Percentiles rank a stretch among this genome's conserved stretches.
Conservation (phyloP, 1,140 invertebrate species). For the Macrocentrus cingulum region DNA sequence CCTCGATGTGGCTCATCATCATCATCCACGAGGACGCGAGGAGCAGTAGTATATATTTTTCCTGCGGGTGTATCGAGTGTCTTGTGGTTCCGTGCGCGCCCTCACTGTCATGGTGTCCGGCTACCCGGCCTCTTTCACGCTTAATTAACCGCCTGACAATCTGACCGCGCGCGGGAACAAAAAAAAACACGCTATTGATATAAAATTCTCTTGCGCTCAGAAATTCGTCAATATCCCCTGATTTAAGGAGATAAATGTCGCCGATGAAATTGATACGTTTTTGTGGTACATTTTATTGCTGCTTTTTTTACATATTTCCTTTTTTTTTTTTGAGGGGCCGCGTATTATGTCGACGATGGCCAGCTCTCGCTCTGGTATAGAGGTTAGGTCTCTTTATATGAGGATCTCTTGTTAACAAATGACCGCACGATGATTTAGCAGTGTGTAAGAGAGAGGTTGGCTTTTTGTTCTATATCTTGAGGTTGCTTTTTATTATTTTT, state of each 20-base stretch:
- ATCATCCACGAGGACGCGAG: slow-evolving; percentile 24
- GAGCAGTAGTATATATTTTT: slow-evolving; percentile 33
- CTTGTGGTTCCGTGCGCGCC: slow-evolving; percentile 35
- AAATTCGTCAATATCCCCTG: no score
- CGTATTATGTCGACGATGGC: no score
- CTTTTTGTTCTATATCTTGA: not conserved
- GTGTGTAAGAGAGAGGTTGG: slow-evolving; percentile 31
- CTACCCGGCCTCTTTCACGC: slow-evolving; percentile 58
- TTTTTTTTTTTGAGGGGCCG: slow-evolving; percentile 12
- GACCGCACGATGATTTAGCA: slow-evolving; percentile 58
- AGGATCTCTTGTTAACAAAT: slow-evolving; percentile 51
- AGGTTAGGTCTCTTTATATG: no score
- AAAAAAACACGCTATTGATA: no score
- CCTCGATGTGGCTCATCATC: slow-evolving; percentile 14
- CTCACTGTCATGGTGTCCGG: slow-evolving; percentile 51
- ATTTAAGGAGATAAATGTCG: no score
- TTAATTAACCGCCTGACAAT: slow-evolving; percentile 59
- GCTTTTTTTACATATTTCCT: not conserved
- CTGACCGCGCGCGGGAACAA: slow-evolving; percentile 57
- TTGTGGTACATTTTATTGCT: no score
- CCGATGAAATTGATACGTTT: no score
- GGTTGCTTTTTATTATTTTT: slow-evolving; percentile 25
- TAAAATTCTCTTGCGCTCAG: no score
- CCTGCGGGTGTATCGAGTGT: slow-evolving; percentile 57
- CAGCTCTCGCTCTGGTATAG: no score